Evolutionary conservation across 2,113 vertebrate genomes (phyloP).

Genomic region (Electrona antarctica): DNA sequence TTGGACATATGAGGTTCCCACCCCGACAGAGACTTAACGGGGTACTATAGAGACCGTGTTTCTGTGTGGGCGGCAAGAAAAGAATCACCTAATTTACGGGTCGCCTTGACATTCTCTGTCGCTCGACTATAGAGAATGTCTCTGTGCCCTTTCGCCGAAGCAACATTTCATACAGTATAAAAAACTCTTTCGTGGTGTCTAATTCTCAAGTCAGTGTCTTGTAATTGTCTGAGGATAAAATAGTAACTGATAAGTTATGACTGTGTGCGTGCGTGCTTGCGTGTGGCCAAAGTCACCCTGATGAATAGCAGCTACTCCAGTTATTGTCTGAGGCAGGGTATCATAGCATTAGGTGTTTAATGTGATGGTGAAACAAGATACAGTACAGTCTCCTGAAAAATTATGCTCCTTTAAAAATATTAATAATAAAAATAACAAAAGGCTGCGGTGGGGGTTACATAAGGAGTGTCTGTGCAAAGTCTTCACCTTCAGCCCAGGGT

Average conservation of each 20-base stretch:
- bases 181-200: no score
- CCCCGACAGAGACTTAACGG: not conserved
- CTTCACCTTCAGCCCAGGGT: constrained; percentile 75
- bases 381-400: constrained; percentile 63
- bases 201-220: no score
- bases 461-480: constrained; percentile 70
- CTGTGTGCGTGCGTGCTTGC: no score
- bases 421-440: constrained; percentile 21
- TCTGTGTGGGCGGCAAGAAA: no score
- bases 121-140: constrained; percentile 25
- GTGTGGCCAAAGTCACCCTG: not conserved
- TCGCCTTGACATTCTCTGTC: no score
- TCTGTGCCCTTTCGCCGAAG: no score
- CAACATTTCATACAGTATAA: no score
- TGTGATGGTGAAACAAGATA: constrained; percentile 60
- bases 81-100: no score
- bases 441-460: constrained; percentile 58
- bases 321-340: constrained; percentile 35
- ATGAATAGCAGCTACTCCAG: constrained; percentile 8
- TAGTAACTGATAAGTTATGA: no score
- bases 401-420: constrained; percentile 42
- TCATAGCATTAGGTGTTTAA: constrained; percentile 51
- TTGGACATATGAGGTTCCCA: not conserved
- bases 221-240: no score
- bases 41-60: no score